Evolutionary conservation across 2,797 vertebrate species (phyloP).

Genomic region (Brachymystax lenok): DNA sequence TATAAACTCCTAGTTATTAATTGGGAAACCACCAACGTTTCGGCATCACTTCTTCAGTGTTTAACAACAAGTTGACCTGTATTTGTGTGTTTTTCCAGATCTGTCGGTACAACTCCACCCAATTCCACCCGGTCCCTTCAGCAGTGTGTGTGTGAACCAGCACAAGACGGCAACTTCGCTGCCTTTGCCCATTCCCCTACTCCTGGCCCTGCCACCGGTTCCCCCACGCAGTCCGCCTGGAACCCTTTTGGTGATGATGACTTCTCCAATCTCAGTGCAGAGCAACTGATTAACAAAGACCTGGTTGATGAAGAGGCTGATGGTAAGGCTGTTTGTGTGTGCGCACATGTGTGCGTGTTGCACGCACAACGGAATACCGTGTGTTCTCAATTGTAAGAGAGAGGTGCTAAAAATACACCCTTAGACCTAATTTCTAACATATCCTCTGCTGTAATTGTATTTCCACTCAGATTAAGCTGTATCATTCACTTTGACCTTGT

Average conservation of each 20-base stretch:
- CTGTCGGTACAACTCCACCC: conserved; percentile 82
- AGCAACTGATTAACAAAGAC: conserved; percentile 87
- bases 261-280: conserved; percentile 90
- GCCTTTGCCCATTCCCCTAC: conserved; percentile 10
- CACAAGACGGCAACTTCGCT: conserved; percentile 51
- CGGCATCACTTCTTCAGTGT: not conserved
- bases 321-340: not conserved
- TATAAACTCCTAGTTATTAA: too few relatives aligned
- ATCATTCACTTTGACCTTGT: not conserved
- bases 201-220: conserved; percentile 50
- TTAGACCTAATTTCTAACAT: not conserved
- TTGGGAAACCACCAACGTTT: too few relatives aligned
- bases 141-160: conserved; percentile 80
- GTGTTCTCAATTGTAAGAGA: conserved; percentile 36
- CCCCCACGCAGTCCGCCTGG: conserved; percentile 81
- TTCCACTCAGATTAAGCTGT: not conserved
- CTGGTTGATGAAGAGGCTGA: conserved; percentile 81
- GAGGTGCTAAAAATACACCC: conserved; percentile 47
- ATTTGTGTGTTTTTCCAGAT: conserved; percentile 66
- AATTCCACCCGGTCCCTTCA: conserved; percentile 81
- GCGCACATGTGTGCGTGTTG: not conserved
- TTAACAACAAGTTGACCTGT: not conserved
- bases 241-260: conserved; percentile 96
- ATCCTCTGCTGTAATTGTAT: not conserved
- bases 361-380: not conserved